A percentile compares a stretch with the other conserved stretches of the same genome.
Conservation (phyloP, 53 echinoderm and acorn worm genomes). For the Crossaster papposus region DNA sequence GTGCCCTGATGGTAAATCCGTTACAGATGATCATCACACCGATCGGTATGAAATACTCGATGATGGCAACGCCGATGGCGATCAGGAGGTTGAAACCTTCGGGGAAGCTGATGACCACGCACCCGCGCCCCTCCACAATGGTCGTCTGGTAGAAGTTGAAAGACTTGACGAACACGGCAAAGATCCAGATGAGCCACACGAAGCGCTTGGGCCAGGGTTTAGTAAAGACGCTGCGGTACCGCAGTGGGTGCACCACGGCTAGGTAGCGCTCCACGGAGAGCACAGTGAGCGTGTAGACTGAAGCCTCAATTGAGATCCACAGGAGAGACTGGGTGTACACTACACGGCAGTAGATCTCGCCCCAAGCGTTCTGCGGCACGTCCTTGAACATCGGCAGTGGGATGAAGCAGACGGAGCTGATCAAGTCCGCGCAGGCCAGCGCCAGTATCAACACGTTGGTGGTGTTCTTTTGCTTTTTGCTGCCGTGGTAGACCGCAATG, state of each 20-base stretch:
- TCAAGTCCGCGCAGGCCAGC: slow-evolving; percentile 62
- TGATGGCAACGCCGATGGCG: slow-evolving; percentile 60
- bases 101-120: neutral
- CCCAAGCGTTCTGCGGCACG: neutral
- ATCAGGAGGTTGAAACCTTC: slow-evolving; percentile 23
- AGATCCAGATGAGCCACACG: slow-evolving; percentile 37
- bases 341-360: slow-evolving; percentile 18
- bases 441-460: slow-evolving; percentile 66
- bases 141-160: slow-evolving; percentile 46
- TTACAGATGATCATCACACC: slow-evolving; percentile 73
- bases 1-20: slow-evolving; percentile 52
- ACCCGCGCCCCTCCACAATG: too few species aligned
- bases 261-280: slow-evolving; percentile 42
- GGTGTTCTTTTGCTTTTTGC: slow-evolving; percentile 58
- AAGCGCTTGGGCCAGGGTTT: neutral
- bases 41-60: slow-evolving; percentile 67
- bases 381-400: slow-evolving; percentile 38
- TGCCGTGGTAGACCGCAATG: slow-evolving; percentile 51
- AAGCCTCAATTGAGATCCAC: slow-evolving; percentile 35
- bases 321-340: neutral
- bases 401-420: slow-evolving; percentile 67
- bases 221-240: slow-evolving; percentile 15
- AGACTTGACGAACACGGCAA: slow-evolving; percentile 44
- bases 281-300: slow-evolving; percentile 1
- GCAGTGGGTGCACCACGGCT: slow-evolving; percentile 5